Conservation (phyloP, 2,113 vertebrate genomes). For the Marcusenius ussheri region DNA sequence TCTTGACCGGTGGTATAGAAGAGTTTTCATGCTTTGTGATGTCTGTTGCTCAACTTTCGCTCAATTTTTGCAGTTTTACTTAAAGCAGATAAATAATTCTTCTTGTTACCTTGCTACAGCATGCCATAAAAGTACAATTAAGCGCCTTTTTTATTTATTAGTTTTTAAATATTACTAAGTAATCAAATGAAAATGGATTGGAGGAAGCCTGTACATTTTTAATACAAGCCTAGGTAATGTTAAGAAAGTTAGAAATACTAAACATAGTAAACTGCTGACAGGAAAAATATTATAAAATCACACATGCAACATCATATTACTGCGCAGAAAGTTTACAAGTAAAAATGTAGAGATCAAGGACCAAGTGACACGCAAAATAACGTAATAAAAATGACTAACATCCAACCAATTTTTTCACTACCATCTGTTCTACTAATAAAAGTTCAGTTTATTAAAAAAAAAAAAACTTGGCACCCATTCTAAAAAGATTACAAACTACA, state of each 20-base stretch:
- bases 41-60: conserved; percentile 8
- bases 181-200: background rate
- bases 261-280: background rate
- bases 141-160: conserved; percentile 3
- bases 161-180: background rate
- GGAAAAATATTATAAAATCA: background rate
- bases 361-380: background rate
- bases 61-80: conserved; percentile 32
- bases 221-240: background rate
- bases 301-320: background rate
- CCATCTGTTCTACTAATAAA: background rate
- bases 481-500: background rate
- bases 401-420: background rate
- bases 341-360: background rate
- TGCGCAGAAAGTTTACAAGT: background rate
- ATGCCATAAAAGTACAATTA: conserved; percentile 32
- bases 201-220: background rate
- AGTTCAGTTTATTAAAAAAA: background rate
- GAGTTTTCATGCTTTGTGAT: conserved; percentile 19
- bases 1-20: background rate
- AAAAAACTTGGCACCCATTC: background rate
- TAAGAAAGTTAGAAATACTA: background rate
- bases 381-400: background rate
- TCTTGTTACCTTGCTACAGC: conserved; percentile 25
- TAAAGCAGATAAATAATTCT: conserved; percentile 21